phyloP scores from a whole-genome alignment of 2,797 vertebrate genomes.

The Ambastaia sidthimunki region DNA sequence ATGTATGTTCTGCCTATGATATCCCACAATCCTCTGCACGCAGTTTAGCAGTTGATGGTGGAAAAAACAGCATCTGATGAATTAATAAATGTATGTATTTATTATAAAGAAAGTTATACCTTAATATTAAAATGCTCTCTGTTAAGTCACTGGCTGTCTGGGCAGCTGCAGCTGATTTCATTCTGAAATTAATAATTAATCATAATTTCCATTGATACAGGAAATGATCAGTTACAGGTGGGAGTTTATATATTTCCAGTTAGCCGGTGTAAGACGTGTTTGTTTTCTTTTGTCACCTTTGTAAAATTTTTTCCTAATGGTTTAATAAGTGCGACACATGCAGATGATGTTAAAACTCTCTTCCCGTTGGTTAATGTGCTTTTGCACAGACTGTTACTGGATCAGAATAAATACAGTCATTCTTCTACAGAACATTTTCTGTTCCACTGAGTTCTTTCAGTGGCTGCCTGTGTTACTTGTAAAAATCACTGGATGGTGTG shows the following conservation, averaged over 20 bases:
- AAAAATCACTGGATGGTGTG: conserved; percentile 9
- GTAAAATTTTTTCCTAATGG: background rate
- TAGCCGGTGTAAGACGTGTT: background rate
- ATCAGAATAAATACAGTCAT: conserved; percentile 28
- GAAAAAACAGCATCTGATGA: too few relatives aligned
- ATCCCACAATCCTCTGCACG: too few relatives aligned
- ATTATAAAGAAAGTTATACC: too few relatives aligned
- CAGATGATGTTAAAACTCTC: conserved; percentile 8
- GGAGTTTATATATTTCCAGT: background rate
- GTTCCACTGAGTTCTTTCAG: conserved; percentile 15
- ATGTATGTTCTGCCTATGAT: too few relatives aligned
- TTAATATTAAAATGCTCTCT: too few relatives aligned
- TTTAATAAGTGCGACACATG: background rate
- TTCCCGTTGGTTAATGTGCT: background rate
- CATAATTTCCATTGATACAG: background rate
- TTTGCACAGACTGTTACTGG: background rate
- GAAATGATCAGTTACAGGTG: too few relatives aligned
- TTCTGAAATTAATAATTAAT: too few relatives aligned
- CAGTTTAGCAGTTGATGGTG: too few relatives aligned
- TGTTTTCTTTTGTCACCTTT: background rate
- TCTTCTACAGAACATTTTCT: conserved; percentile 5
- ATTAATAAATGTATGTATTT: too few relatives aligned
- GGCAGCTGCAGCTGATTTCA: too few relatives aligned
- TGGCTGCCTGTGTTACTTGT: conserved; percentile 24
- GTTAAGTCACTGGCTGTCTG: too few relatives aligned